Percentiles rank a stretch among this genome's conserved stretches.
These are phyloP conservation scores for Alfaro cultratus DNA, from an alignment of 2,797 vertebrate species.

Conservation along the genomic window DNA sequence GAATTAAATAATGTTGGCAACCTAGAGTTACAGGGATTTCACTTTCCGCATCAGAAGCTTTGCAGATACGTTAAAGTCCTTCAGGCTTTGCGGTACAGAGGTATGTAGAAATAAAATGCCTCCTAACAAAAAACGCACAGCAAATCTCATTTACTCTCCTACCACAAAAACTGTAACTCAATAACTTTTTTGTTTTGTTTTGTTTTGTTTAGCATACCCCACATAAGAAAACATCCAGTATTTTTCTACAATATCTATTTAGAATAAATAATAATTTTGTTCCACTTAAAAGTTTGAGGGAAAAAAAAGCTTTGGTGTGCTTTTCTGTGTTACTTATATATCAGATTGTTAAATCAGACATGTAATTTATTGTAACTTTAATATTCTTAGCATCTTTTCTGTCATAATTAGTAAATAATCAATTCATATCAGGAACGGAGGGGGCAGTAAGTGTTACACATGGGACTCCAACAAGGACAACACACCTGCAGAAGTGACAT, in stretches of 20 bases:
- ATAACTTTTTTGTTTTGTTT: neutral
- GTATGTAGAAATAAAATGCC: neutral
- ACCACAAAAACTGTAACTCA: neutral
- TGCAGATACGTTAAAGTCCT: neutral
- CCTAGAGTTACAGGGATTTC: neutral
- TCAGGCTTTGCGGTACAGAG: neutral
- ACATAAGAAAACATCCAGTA: neutral
- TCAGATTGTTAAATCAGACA: neutral
- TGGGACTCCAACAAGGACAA: neutral
- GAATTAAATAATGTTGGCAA: neutral
- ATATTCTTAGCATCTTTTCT: neutral
- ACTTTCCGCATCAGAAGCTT: neutral
- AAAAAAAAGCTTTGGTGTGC: neutral
- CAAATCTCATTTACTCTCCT: neutral
- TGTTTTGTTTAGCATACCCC: neutral
- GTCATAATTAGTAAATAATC: neutral
- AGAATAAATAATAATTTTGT: neutral
- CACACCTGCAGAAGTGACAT: neutral
- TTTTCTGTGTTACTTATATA: neutral
- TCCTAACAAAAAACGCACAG: neutral
- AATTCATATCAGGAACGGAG: neutral
- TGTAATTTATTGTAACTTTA: neutral
- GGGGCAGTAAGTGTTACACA: neutral
- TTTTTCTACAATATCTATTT: neutral
- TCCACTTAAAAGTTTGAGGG: neutral